phyloP scores from a whole-genome alignment of 2,113 vertebrate species.

The Neoarius graeffei region DNA sequence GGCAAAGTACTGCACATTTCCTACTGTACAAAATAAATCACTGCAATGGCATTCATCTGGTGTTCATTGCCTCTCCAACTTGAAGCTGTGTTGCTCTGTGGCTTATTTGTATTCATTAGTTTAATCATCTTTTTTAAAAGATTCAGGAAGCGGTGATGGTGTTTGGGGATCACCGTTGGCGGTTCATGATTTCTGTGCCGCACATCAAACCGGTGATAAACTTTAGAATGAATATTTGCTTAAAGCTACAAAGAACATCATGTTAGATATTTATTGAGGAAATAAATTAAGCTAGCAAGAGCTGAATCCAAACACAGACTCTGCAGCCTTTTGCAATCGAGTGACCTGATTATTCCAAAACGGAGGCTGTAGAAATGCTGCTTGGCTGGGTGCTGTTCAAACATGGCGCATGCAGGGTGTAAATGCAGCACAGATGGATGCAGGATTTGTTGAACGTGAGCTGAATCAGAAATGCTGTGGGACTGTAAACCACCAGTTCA shows the following conservation, averaged over 20 bases:
- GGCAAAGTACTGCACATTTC: conserved; percentile 68
- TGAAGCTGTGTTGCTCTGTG: neutral
- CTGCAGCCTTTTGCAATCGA: neutral
- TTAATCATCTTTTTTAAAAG: neutral
- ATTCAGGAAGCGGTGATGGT: neutral
- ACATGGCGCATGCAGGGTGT: neutral
- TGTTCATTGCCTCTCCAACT: conserved; percentile 27
- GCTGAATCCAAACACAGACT: neutral
- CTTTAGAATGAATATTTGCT: neutral
- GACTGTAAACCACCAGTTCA: neutral
- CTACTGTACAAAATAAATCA: conserved; percentile 79
- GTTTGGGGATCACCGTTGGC: neutral
- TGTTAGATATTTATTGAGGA: neutral
- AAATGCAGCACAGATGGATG: conserved; percentile 57
- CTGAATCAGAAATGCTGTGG: neutral
- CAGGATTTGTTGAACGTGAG: neutral
- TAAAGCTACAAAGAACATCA: neutral
- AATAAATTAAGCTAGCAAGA: neutral
- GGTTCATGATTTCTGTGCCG: neutral
- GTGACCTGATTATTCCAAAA: conserved; percentile 18
- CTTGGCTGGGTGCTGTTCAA: neutral
- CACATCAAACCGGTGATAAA: neutral
- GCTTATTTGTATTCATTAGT: conserved; percentile 8
- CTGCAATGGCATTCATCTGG: conserved; percentile 62
- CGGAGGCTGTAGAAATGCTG: conserved; percentile 14